Base-by-base conservation (phyloP, 2,888 invertebrate species). In the Carabus problematicus region DNA sequence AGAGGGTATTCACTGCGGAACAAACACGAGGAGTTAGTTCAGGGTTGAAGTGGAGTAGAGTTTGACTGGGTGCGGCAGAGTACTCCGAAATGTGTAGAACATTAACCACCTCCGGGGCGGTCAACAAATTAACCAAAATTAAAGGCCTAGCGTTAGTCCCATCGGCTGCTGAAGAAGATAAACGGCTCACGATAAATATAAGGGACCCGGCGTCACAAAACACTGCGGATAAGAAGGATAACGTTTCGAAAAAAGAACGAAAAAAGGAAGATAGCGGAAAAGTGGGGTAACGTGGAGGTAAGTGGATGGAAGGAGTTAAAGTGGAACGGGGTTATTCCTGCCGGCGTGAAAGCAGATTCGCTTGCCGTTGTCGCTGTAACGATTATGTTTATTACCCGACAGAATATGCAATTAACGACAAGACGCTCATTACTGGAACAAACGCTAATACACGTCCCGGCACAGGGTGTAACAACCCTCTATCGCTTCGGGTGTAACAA, bases 321-420 rank as follows among this genome's bases (percentile, higher is more conserved):
- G 52, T 29, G 29, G 29, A 29, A 52, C 19, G 52, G 52, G 12
- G 16, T 18, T 16, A 52, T 52, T 18, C 11, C 52, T 19, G 52
- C 16, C 16, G 52, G 43, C 61, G 39, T 19, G 45, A 61, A 41
- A 61, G 61, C 11, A 47, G 47, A 61, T 47, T 61, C 47, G 39
- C 14, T 11, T n/a, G 12, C 61, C 61, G 61, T 61, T 61, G 59
- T 45, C 54, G 73, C 74, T 73, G 72, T 77, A 77, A 78, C 77
- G 77, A 77, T 77, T 76, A 78, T 77, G 78, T 78, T 78, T 78
- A 77, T 76, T 76, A 75, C 76, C 74, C 75, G 71, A 73, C 74
- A 76, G 76, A 78, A 77, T 77, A 76, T 75, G 77, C 78, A 79
- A 78, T 79, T 78, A 78, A 76, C 77, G 75, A 75, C 76, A 75